Base-by-base conservation (phyloP, 2,113 vertebrate species). In the Excalfactoria chinensis region DNA sequence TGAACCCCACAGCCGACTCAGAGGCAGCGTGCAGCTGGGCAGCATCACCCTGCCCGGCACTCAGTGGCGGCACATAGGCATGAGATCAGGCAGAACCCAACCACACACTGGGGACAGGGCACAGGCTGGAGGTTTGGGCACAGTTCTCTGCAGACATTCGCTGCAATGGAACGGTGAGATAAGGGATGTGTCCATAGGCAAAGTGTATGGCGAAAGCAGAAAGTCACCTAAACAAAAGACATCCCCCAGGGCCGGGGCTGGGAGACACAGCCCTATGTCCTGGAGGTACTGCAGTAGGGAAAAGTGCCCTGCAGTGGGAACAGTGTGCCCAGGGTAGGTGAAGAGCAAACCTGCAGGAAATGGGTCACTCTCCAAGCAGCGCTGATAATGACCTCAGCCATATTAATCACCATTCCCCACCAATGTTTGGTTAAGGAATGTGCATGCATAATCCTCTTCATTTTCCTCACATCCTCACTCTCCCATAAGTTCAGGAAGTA, bases 401-500 rank as follows among this genome's bases (percentile, higher is more conserved):
- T 5, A 40, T 59, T 96, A 96, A 98, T 96, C 97, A 97, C 82
- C 19, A 44, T 56, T 93, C 89, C 96, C 94, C 80, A 95, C 97
- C 94, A 93, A 95, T 40, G 81, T 84, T 95, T 41, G 72, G 78
- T 72, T 83, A 96, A 97, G 86, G 95, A 97, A 97, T 92, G 82
- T 90, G 90, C 93, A 77, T 73, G 89, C 56, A 95, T 93, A 94
- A 95, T 93, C 93, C 84, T 95, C 97, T 94, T 93, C 89, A 82
- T 96, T 95, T 91, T 79, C 89, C 76, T 83, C 97, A 95, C 95
- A 92, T 93, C 96, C 90, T 96, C 60, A 93, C 90, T 97, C 95
- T 97, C 96, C 96, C 87, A 80, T 88, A 93, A 96, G 82, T 79
- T 91, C 92, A 97, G 94, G 93, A 97, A 96, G 94, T 96, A 89